Evolutionary conservation across 2,888 invertebrate genomes (phyloP).

Genomic region (Drosophila neotestacea): DNA sequence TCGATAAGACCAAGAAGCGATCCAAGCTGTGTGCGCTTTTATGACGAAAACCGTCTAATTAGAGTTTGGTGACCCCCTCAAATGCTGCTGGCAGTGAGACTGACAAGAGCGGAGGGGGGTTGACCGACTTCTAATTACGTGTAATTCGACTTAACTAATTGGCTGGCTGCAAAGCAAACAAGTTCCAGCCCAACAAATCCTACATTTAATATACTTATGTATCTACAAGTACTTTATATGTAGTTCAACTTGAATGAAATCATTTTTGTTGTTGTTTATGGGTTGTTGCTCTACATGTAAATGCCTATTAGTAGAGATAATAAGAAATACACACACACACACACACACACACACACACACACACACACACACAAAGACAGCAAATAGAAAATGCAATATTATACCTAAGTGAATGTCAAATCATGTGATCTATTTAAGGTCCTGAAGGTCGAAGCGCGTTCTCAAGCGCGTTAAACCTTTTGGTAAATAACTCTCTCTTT

Average conservation of each 20-base stretch:
- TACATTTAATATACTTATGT: constrained; percentile 27
- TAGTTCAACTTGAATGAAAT: constrained; percentile 28
- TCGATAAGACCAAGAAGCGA: constrained; percentile 84
- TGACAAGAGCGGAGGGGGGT: constrained; percentile 76
- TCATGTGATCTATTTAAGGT: constrained; percentile 85
- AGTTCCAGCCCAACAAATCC: constrained; percentile 24
- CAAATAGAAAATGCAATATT: constrained; percentile 73
- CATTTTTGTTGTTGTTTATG: constrained; percentile 24
- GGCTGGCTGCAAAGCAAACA: constrained; percentile 41
- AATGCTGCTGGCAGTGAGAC: constrained; percentile 66
- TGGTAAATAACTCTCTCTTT: constrained; percentile 50
- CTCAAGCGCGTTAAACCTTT: constrained; percentile 61
- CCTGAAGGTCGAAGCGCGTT: constrained; percentile 65
- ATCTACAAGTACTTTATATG: constrained; percentile 32
- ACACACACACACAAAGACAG: constrained; percentile 43
- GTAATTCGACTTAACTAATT: constrained; percentile 2
- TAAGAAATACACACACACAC: constrained; percentile 7
- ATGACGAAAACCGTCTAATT: constrained; percentile 85
- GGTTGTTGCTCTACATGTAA: constrained; percentile 50
- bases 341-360: constrained; percentile 14
- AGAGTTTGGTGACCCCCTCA: constrained; percentile 82
- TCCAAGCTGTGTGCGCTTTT: constrained; percentile 85
- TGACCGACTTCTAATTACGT: constrained; percentile 83
- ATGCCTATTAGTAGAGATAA: constrained; percentile 54
- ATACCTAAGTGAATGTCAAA: constrained; percentile 84